A percentile compares a stretch with the other conserved stretches of the same genome.
Evolutionary conservation across 2,888 invertebrate species (phyloP).

Genomic region (Andrena bucephala): DNA sequence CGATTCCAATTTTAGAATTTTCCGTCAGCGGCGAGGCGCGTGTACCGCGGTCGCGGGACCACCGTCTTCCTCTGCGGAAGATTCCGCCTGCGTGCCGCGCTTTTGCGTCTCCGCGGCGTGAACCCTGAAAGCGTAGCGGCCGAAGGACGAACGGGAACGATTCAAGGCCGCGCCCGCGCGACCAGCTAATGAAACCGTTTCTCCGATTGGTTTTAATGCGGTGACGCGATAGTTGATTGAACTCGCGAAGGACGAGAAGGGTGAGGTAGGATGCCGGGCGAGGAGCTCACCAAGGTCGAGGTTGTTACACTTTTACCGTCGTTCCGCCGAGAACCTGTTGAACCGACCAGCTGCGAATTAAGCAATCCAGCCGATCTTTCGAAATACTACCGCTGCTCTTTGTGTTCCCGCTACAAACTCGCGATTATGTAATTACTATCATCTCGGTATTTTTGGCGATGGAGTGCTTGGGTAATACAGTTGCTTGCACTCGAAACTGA

Average conservation of each 20-base stretch:
- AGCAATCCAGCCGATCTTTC: neutral
- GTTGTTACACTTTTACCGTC: constrained; percentile 36
- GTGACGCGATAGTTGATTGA: constrained; percentile 49
- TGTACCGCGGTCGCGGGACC: too few species aligned
- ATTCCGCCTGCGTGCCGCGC: neutral
- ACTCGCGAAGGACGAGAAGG: constrained; percentile 60
- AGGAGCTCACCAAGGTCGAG: constrained; percentile 37
- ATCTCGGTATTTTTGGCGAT: too few species aligned
- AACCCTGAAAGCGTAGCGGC: neutral
- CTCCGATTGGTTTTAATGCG: constrained; percentile 36
- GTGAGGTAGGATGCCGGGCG: constrained; percentile 1
- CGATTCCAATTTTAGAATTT: neutral
- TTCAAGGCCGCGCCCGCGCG: neutral
- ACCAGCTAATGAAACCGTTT: constrained; percentile 30
- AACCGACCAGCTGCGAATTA: neutral
- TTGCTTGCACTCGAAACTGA: too few species aligned
- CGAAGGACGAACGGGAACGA: constrained; percentile 2
- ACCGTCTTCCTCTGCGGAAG: neutral
- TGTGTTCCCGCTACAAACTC: too few species aligned
- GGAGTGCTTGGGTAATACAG: too few species aligned
- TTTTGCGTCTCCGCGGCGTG: neutral
- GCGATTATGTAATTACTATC: too few species aligned
- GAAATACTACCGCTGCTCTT: too few species aligned
- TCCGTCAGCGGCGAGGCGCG: neutral
- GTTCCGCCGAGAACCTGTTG: neutral